Conservation (phyloP, 2,888 invertebrate genomes). For the Glyphotaelius pellucidus region DNA sequence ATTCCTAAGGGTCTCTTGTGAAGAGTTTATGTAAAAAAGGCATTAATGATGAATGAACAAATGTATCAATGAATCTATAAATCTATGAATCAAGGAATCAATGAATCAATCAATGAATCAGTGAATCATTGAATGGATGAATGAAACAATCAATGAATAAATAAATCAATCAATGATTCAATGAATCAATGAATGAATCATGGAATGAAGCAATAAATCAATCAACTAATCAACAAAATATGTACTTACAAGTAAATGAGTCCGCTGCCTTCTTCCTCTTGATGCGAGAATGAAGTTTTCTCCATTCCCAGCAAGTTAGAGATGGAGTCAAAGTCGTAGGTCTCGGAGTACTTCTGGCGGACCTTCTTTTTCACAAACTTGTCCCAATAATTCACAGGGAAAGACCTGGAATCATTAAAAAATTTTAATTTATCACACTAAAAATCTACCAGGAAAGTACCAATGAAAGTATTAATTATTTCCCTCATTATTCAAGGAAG, state of each 20-base stretch:
- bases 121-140: too few relatives aligned
- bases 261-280: constrained; percentile 89
- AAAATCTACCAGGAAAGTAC: neutral
- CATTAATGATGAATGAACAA: too few relatives aligned
- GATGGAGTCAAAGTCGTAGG: constrained; percentile 97
- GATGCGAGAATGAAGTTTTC: constrained; percentile 91
- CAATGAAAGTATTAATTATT: neutral
- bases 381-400: constrained; percentile 99
- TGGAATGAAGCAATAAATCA: neutral
- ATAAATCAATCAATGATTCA: too few relatives aligned
- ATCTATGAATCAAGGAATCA: too few relatives aligned
- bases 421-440: neutral
- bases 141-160: too few relatives aligned
- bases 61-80: too few relatives aligned
- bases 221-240: neutral
- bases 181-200: neutral
- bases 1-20: too few relatives aligned
- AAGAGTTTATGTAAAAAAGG: too few relatives aligned
- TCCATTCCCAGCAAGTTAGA: constrained; percentile 98
- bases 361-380: constrained; percentile 99
- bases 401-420: constrained; percentile 83
- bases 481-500: neutral
- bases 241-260: constrained; percentile 85
- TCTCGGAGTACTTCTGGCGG: constrained; percentile 96
- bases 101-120: too few relatives aligned